phyloP scores from a whole-genome alignment of 2,888 invertebrate genomes.

The Cheilosia grossa region DNA sequence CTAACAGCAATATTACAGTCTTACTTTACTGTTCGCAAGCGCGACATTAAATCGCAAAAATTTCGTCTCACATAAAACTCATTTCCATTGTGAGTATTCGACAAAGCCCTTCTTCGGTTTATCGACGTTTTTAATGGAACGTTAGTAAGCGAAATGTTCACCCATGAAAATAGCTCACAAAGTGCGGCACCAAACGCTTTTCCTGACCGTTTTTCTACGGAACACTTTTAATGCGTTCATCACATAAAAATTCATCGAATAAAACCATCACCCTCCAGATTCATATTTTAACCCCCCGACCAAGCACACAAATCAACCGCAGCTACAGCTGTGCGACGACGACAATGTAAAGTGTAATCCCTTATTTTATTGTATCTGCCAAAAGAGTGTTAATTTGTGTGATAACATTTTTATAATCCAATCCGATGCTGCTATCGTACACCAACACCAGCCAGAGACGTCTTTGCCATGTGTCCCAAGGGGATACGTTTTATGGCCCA shows the following conservation, averaged over 20 bases:
- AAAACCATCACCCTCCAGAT: conserved; percentile 36
- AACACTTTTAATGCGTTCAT: conserved; percentile 67
- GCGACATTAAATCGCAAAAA: conserved; percentile 52
- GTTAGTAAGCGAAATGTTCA: conserved; percentile 45
- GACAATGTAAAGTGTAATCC: conserved; percentile 66
- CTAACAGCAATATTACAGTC: conserved; percentile 16
- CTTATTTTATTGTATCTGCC: conserved; percentile 65
- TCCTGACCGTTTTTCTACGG: conserved; percentile 42
- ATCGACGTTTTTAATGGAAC: conserved; percentile 59
- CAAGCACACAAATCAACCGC: conserved; percentile 40
- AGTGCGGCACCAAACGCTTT: conserved; percentile 60
- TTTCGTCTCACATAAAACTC: conserved; percentile 58
- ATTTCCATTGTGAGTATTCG: conserved; percentile 38
- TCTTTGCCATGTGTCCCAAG: conserved; percentile 34
- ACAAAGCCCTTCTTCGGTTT: conserved; percentile 29
- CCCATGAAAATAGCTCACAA: conserved; percentile 34
- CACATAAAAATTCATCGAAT: conserved; percentile 69
- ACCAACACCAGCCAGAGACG: conserved; percentile 17
- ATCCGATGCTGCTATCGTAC: conserved; percentile 57
- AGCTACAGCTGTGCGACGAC: conserved; percentile 35
- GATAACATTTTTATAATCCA: conserved; percentile 74
- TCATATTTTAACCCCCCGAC: conserved; percentile 38
- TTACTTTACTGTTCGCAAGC: background rate
- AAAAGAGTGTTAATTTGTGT: conserved; percentile 74
- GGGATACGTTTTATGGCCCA: conserved; percentile 66